phyloP scores from a whole-genome alignment of 2,113 vertebrate species.

The Prionailurus bengalensis region DNA sequence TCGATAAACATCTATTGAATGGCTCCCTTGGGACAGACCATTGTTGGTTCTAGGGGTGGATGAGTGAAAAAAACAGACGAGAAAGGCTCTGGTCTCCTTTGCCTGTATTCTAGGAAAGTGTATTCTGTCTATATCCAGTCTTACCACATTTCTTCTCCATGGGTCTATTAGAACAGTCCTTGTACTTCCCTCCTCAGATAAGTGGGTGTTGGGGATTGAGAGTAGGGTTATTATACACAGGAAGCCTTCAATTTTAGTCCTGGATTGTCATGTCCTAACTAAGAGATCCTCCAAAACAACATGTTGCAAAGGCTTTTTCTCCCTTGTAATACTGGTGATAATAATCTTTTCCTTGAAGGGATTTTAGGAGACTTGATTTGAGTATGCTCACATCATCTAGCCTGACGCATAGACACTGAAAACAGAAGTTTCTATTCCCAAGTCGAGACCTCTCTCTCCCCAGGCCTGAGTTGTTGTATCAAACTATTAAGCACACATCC shows the following conservation, averaged over 20 bases:
- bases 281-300: background rate
- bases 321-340: background rate
- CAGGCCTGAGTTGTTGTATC: background rate
- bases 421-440: background rate
- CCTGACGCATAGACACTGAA: background rate
- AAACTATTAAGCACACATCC: background rate
- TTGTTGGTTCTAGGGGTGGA: background rate
- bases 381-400: background rate
- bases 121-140: background rate
- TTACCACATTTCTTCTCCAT: background rate
- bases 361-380: background rate
- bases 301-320: background rate
- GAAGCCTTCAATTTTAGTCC: background rate
- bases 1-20: background rate
- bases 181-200: background rate
- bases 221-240: background rate
- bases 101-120: background rate
- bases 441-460: background rate
- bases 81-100: background rate
- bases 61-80: background rate
- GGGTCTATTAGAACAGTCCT: background rate
- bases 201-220: rapidly evolving
- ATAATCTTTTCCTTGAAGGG: background rate
- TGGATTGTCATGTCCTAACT: background rate
- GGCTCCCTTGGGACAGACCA: background rate